A percentile compares a stretch with the other conserved stretches of the same genome.
Evolutionary conservation across 2,888 invertebrate genomes (phyloP).

Genomic region (Cephus sareptanus): DNA sequence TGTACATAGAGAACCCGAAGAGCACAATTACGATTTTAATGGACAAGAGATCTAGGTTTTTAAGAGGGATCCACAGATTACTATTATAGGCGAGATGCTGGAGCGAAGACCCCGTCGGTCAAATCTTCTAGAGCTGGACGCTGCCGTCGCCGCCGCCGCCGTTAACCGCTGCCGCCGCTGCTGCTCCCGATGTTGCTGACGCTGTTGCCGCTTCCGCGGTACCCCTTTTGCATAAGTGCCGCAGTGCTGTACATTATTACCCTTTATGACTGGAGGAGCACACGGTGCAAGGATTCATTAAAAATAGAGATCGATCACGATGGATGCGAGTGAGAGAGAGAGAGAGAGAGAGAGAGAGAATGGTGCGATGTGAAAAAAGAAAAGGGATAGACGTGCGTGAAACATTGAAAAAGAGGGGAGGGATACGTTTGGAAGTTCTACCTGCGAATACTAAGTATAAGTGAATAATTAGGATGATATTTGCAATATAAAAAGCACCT

Average conservation of each 20-base stretch:
- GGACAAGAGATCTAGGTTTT: neutral
- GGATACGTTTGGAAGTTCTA: constrained; percentile 20
- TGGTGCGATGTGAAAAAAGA: constrained; percentile 8
- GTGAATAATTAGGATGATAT: constrained; percentile 41
- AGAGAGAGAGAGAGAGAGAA: constrained; percentile 10
- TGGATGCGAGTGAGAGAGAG: neutral
- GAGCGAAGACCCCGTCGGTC: neutral
- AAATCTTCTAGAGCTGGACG: neutral
- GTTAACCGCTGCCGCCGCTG: neutral
- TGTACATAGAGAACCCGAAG: constrained; percentile 33
- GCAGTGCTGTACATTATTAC: neutral
- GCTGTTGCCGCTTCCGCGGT: neutral
- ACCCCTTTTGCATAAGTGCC: neutral
- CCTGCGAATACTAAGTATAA: constrained; percentile 33
- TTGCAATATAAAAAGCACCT: constrained; percentile 60
- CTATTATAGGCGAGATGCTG: neutral
- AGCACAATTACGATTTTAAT: neutral
- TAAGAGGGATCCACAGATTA: neutral
- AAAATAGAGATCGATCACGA: neutral
- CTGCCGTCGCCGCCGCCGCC: neutral
- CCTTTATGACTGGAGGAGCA: neutral
- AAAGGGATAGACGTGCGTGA: constrained; percentile 19
- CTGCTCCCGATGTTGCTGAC: too few relatives aligned
- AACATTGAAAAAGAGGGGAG: constrained; percentile 12
- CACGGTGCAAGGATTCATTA: neutral